These are phyloP conservation scores for Drosophila aff. DNA, from an alignment of 1,140 invertebrate genomes.

Conservation along the genomic window DNA sequence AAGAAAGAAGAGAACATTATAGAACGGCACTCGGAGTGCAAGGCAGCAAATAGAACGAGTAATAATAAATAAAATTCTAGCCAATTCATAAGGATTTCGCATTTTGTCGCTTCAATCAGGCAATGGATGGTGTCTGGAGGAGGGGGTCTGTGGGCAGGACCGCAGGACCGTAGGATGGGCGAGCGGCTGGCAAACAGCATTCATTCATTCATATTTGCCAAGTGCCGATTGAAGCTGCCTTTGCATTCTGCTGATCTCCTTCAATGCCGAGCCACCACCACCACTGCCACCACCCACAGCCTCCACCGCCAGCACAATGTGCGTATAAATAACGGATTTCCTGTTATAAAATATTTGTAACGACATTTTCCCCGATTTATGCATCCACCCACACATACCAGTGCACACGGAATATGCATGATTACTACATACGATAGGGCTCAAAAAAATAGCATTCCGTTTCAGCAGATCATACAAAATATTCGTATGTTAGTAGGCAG, in stretches of 20 bases:
- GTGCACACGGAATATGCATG: conserved; percentile 23
- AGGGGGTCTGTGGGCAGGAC: conserved; percentile 4
- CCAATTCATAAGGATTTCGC: conserved; percentile 82
- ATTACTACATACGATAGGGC: conserved; percentile 8
- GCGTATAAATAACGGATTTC: conserved; percentile 83
- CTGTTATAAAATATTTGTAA: conserved; percentile 82
- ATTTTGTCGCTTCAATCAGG: conserved; percentile 71
- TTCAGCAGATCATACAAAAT: background rate
- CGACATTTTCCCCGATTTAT: conserved; percentile 78
- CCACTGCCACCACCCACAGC: conserved; percentile 5
- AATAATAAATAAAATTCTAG: conserved; percentile 83
- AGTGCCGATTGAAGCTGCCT: conserved; percentile 63
- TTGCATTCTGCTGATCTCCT: conserved; percentile 48
- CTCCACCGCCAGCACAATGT: conserved; percentile 57
- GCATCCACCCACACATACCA: conserved; percentile 27
- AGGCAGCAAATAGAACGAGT: conserved; percentile 70
- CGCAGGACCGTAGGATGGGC: conserved; percentile 25
- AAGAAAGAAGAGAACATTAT: background rate
- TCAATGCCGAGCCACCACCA: conserved; percentile 8
- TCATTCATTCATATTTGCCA: conserved; percentile 77
- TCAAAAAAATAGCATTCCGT: conserved; percentile 2
- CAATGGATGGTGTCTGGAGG: conserved; percentile 20
- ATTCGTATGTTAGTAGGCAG: background rate
- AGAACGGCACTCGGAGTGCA: conserved; percentile 22
- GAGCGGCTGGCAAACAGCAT: conserved; percentile 75